These are phyloP conservation scores for Carassius carassius DNA, from an alignment of 2,113 vertebrate genomes.

Conservation along the genomic window DNA sequence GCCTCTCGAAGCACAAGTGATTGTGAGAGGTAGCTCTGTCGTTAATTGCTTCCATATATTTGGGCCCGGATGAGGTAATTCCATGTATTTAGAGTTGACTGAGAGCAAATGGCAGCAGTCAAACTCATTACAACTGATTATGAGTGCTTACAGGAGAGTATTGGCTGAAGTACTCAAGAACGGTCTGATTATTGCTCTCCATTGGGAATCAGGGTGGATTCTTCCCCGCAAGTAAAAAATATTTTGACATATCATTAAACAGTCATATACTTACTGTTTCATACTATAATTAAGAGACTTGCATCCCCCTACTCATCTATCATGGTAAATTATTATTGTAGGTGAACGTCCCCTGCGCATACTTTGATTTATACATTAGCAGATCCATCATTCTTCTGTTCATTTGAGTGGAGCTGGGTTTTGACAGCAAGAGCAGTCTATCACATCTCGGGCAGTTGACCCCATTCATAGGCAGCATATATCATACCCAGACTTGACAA, in stretches of 20 bases:
- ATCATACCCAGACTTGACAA: conserved; percentile 59
- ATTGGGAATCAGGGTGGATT: conserved; percentile 47
- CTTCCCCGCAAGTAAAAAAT: not conserved
- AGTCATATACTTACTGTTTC: not conserved
- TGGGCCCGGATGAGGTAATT: conserved; percentile 73
- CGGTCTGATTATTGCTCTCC: conserved; percentile 62
- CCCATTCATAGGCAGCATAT: conserved; percentile 50
- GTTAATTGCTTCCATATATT: conserved; percentile 77
- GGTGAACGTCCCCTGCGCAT: conserved; percentile 16
- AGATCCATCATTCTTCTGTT: conserved; percentile 41
- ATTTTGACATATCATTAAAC: conserved; percentile 24
- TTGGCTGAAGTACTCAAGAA: conserved; percentile 59
- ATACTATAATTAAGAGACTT: conserved; percentile 7
- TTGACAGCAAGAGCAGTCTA: conserved; percentile 49
- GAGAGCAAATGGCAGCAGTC: conserved; percentile 63
- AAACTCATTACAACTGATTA: conserved; percentile 71
- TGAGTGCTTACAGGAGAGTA: conserved; percentile 58
- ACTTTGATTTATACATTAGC: conserved; percentile 44
- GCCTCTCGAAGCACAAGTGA: conserved; percentile 53
- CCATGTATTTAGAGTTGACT: conserved; percentile 59
- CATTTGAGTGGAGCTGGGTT: conserved; percentile 44
- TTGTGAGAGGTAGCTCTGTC: conserved; percentile 61
- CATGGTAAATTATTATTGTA: conserved; percentile 36
- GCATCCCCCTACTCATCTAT: conserved; percentile 12
- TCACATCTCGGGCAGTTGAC: conserved; percentile 55